These are phyloP conservation scores for Coregonus ussuriensis DNA, from an alignment of 2,797 vertebrate genomes.

Conservation along the genomic window DNA sequence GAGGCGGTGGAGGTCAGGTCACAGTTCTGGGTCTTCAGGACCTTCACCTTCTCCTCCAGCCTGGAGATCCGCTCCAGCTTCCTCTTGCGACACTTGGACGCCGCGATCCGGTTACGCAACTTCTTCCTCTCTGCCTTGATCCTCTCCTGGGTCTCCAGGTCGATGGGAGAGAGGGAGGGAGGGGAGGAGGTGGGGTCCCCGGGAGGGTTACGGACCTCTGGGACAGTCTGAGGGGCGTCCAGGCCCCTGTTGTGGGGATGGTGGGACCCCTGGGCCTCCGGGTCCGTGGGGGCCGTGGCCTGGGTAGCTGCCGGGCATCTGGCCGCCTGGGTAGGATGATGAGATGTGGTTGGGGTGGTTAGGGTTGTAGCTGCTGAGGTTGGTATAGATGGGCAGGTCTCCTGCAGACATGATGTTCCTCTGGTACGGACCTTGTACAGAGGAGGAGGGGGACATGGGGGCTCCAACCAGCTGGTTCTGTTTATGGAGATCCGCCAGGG, in stretches of 20 bases:
- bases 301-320: slow-evolving; percentile 49
- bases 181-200: slow-evolving; percentile 74
- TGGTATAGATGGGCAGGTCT: slow-evolving; percentile 84
- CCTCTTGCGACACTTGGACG: slow-evolving; percentile 87
- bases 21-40: slow-evolving; percentile 85
- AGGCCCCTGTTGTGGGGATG: slow-evolving; percentile 63
- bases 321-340: slow-evolving; percentile 55
- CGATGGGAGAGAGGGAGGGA: slow-evolving; percentile 79
- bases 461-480: slow-evolving; percentile 85
- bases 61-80: slow-evolving; percentile 88
- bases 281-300: slow-evolving; percentile 38
- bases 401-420: slow-evolving; percentile 72
- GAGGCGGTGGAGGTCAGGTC: slow-evolving; percentile 86
- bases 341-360: slow-evolving; percentile 59
- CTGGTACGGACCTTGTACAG: slow-evolving; percentile 75
- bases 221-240: slow-evolving; percentile 86
- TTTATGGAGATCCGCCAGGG: slow-evolving; percentile 87
- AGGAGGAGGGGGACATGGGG: slow-evolving; percentile 76
- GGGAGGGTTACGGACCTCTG: slow-evolving; percentile 76
- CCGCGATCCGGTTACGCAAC: slow-evolving; percentile 86
- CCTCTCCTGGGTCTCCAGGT: slow-evolving; percentile 85
- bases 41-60: slow-evolving; percentile 88
- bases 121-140: slow-evolving; percentile 89
- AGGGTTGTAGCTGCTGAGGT: slow-evolving; percentile 81
- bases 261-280: slow-evolving; percentile 43